A percentile compares a stretch with the other conserved stretches of the same genome.
These are phyloP conservation scores for Dendrolimus houi DNA, from an alignment of 2,888 invertebrate genomes.

Conservation along the genomic window DNA sequence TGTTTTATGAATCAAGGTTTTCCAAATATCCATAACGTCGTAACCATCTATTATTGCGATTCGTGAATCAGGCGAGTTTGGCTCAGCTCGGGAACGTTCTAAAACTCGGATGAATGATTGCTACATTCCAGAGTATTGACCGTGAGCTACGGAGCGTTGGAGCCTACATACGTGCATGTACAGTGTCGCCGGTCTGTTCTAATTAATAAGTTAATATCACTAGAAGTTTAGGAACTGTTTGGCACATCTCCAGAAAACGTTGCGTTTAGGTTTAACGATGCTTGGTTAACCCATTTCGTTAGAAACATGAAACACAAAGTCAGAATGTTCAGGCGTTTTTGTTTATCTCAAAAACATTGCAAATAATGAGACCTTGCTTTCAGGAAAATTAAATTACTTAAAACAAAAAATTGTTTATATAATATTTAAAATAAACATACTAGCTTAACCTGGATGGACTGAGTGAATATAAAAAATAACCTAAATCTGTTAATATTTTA, in stretches of 20 bases:
- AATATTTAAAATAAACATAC: too few relatives aligned
- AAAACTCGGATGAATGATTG: constrained; percentile 28
- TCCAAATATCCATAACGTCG: constrained; percentile 12
- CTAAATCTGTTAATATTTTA: too few relatives aligned
- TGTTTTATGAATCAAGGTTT: not conserved
- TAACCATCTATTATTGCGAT: constrained; percentile 33
- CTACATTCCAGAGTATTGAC: constrained; percentile 20
- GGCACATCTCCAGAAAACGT: constrained; percentile 46
- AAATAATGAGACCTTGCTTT: too few relatives aligned
- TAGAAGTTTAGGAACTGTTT: constrained; percentile 34
- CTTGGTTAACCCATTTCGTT: constrained; percentile 55
- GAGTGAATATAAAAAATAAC: too few relatives aligned
- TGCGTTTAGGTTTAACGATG: constrained; percentile 36
- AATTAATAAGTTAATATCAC: constrained; percentile 55
- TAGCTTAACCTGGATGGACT: too few relatives aligned
- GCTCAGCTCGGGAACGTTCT: constrained; percentile 36
- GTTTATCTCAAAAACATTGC: too few relatives aligned
- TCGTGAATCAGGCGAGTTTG: constrained; percentile 50
- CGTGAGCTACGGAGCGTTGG: constrained; percentile 13
- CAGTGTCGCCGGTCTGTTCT: constrained; percentile 24
- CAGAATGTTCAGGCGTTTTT: too few relatives aligned
- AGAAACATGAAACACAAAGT: constrained; percentile 30
- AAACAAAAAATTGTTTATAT: too few relatives aligned
- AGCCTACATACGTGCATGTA: constrained; percentile 11
- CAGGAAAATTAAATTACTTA: too few relatives aligned